These are phyloP conservation scores for Vicugna pacos DNA, from an alignment of 2,113 vertebrate genomes.

Conservation along the genomic window DNA sequence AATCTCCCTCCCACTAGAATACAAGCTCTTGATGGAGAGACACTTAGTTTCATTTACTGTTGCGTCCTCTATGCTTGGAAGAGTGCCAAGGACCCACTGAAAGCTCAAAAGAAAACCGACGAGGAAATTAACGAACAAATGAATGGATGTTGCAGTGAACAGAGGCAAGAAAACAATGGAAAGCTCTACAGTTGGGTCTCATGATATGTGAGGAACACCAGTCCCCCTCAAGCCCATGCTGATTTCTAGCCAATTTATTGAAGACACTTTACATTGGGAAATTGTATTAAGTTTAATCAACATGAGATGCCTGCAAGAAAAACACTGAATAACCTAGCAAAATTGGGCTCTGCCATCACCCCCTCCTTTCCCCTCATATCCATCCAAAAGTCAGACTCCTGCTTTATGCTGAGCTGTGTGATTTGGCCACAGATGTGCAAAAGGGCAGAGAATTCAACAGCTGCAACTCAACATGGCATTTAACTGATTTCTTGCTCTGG, in stretches of 20 bases:
- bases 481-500: slow-evolving; percentile 50
- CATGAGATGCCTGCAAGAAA: neutral
- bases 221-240: neutral
- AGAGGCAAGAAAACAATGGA: neutral
- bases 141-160: neutral
- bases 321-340: neutral
- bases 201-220: neutral
- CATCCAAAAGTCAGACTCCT: slow-evolving; percentile 27
- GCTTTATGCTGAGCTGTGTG: neutral
- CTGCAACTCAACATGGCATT: neutral
- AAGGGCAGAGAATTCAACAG: slow-evolving; percentile 25
- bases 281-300: neutral
- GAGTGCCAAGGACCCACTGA: neutral
- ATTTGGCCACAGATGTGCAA: neutral
- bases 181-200: neutral
- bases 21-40: neutral
- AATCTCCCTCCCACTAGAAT: neutral
- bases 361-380: neutral
- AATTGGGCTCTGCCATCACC: neutral
- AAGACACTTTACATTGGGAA: neutral
- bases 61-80: neutral
- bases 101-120: neutral
- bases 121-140: neutral
- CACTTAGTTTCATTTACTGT: neutral
- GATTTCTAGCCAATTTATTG: neutral